Evolutionary conservation across 2,113 vertebrate species (phyloP), one percentile per base, ranked within the genome.

Genomic region (Pelecanoides urinatrix): DNA sequence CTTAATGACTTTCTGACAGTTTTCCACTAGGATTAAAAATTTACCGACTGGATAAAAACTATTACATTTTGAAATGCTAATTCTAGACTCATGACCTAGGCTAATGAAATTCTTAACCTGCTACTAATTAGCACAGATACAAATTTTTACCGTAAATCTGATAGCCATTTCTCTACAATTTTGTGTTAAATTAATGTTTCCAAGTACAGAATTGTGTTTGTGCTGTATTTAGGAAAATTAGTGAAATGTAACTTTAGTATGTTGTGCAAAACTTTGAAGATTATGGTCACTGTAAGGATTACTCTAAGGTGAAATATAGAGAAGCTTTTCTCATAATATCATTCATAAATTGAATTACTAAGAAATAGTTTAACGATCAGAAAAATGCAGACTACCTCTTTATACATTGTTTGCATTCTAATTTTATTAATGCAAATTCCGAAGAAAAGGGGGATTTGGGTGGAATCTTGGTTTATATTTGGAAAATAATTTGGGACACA

Each of bases 141-240:
- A 74, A 11, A 15, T 23, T 50, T 0, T 18, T 75, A 15, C 12
- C 1, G 1, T 47, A 55, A 55, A 40, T 7, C 5, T 8, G 6
- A 29, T n/a, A 76, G 26, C 11, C 1, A 25, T 65, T 86, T 59
- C 79, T 79, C 40, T 86, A 56, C 13, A 58, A 19, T 63, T 85
- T 85, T 6, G 1, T 65, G 12, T 65, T 72, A 76, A 74, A 52
- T 42, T 0, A 81, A 14, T 21, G 3, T 63, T 82, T 72, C 7
- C 9, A 82, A 4, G 11, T 68, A 34, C 56, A 65, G 2, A 2
- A 26, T 12, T 77, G 4, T 49, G 27, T 15, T 81, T 78, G 4
- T 71, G 6, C 5, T 58, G 5, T 42, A 11, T 44, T 74, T 68
- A 78, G 38, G n/a, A 88, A 85, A 94, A 85, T 44, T 40, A 50